Evolutionary conservation across 1,140 invertebrate genomes (phyloP), one percentile per base, ranked within the genome.

Genomic region (Andricus grossulariae): DNA sequence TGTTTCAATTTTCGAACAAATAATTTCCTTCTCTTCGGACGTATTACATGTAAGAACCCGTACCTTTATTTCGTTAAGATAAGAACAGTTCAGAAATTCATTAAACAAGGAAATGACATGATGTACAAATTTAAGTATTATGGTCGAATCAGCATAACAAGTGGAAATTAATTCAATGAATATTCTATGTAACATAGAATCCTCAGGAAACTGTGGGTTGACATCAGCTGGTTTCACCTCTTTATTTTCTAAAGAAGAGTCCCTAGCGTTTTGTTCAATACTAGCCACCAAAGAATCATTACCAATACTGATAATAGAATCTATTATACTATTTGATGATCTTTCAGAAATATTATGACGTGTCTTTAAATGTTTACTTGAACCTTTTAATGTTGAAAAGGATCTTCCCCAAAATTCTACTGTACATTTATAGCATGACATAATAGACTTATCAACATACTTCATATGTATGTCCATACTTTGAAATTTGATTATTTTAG

Each of bases 71-170:
- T 50, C 15, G 54, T 66, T 77, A 32, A 51, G 25, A 19, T 77
- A 32, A 16, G 50, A 51, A 18, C 25, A 49, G 50, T 77, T 72
- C 5, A 73, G 18, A 60, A 73, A 77, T 73, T 66, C 72, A 8
- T 73, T 21, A 51, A 73, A 73, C 13, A 57, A 60, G n/a, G 12
- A n/a, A 45, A 74, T 32, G 15, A 76, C 50, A 71, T 71, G 25
- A 70, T 71, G 72, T 50, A 74, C 72, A 39, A 70, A 72, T 52
- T 39, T 50, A 70, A 49, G 54, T 51, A 54, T 54, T 15, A 74
- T 60, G 49, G 45, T 74, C 6, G 57, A 49, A 71, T 78, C 77
- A 12, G 50, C 71, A 25, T 78, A 74, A 16, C 73, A 71, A 73
- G 16, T 52, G n/a, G 72, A 74, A 72, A 72, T 72, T 25, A 25